A percentile compares a stretch with the other conserved stretches of the same genome.
Evolutionary conservation across 2,888 invertebrate species (phyloP).

Genomic region (Cheilosia grossa): DNA sequence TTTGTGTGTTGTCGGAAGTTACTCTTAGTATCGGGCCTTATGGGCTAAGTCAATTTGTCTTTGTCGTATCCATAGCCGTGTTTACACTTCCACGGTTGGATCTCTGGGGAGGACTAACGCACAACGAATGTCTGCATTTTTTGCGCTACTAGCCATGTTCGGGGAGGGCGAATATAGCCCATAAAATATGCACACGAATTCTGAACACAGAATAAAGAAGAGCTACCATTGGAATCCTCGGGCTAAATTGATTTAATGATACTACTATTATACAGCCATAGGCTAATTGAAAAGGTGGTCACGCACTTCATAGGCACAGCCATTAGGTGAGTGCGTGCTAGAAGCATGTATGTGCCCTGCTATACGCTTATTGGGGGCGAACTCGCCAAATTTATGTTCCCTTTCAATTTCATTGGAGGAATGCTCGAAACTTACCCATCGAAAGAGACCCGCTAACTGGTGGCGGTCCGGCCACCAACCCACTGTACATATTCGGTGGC

Average conservation of each 20-base stretch:
- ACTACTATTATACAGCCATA: conserved; percentile 38
- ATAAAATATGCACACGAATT: conserved; percentile 10
- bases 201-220: conserved; percentile 2
- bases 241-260: conserved; percentile 65
- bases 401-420: not conserved
- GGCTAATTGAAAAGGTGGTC: conserved; percentile 66
- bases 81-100: conserved; percentile 56
- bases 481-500: conserved; percentile 79
- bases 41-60: conserved; percentile 58
- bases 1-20: conserved; percentile 34
- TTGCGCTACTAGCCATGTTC: not conserved
- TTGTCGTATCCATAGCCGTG: conserved; percentile 52
- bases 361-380: not conserved
- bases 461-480: conserved; percentile 78
- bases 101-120: conserved; percentile 33
- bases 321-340: conserved; percentile 37
- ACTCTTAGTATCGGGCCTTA: conserved; percentile 45
- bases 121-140: conserved; percentile 21
- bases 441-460: conserved; percentile 79
- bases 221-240: not conserved
- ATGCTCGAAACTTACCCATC: conserved; percentile 78
- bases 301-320: conserved; percentile 57
- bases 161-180: not conserved
- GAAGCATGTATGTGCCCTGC: not conserved
- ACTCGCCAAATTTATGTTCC: conserved; percentile 15